phyloP scores from a whole-genome alignment of 2,888 invertebrate species.

The Callinectes sapidus region DNA sequence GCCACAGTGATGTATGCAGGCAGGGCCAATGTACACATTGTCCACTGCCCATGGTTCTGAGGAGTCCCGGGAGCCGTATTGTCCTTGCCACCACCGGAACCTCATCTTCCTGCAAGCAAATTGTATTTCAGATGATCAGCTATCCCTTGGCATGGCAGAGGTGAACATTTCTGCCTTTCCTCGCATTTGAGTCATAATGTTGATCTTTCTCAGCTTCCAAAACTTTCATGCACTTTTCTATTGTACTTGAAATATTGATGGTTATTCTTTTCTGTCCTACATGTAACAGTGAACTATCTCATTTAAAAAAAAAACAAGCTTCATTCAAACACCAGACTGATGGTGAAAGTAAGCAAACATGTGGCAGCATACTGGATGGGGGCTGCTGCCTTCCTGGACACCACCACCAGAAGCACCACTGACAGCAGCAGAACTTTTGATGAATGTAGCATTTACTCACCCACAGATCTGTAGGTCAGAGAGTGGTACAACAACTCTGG shows the following conservation, averaged over 20 bases:
- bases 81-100: slow-evolving; percentile 77
- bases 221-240: neutral
- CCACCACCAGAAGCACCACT: no score
- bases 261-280: no score
- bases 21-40: slow-evolving; percentile 77
- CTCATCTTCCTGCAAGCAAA: slow-evolving; percentile 74
- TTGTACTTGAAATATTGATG: neutral
- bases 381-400: neutral
- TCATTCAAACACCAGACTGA: no score
- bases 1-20: slow-evolving; percentile 76
- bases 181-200: neutral
- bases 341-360: no score
- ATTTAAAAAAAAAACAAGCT: no score
- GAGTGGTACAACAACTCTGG: slow-evolving; percentile 75
- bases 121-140: neutral
- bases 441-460: slow-evolving; percentile 73
- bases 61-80: slow-evolving; percentile 74
- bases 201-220: no score
- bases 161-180: no score
- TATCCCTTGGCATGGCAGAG: no score
- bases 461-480: slow-evolving; percentile 76
- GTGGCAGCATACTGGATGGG: neutral
- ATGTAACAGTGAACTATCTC: no score
- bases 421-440: neutral
- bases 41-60: slow-evolving; percentile 77